Evolutionary conservation across 2,113 vertebrate species (phyloP).

Genomic region (Scatophagus argus): DNA sequence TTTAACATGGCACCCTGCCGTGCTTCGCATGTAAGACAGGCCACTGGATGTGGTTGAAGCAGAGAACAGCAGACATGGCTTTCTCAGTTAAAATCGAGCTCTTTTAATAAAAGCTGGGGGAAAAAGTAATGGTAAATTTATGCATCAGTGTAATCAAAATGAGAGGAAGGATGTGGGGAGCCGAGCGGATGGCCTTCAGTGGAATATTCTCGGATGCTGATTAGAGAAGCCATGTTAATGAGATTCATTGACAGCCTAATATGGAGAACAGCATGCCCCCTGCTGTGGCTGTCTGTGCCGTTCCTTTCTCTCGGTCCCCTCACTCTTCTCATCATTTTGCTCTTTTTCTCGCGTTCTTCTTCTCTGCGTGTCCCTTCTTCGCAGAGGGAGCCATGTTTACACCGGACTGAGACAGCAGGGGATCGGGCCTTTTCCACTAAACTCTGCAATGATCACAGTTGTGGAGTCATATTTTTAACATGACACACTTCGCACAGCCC

Average conservation of each 20-base stretch:
- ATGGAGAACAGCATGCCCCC: slow-evolving; percentile 68
- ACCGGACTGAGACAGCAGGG: slow-evolving; percentile 33
- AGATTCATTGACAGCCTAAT: slow-evolving; percentile 80
- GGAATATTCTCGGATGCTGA: slow-evolving; percentile 78
- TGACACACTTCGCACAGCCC: slow-evolving; percentile 4
- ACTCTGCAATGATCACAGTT: slow-evolving; percentile 35
- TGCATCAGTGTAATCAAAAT: slow-evolving; percentile 68
- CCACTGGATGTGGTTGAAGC: slow-evolving; percentile 32
- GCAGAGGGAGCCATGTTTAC: slow-evolving; percentile 51
- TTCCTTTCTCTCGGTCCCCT: slow-evolving; percentile 23
- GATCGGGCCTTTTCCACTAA: slow-evolving; percentile 33
- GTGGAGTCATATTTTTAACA: slow-evolving; percentile 41
- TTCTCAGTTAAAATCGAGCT: slow-evolving; percentile 52
- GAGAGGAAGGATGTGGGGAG: slow-evolving; percentile 59
- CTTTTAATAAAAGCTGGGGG: slow-evolving; percentile 12
- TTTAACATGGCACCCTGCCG: slow-evolving; percentile 55
- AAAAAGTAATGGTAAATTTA: slow-evolving; percentile 56
- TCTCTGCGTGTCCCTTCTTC: slow-evolving; percentile 27
- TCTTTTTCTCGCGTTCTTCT: slow-evolving; percentile 37
- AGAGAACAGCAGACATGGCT: slow-evolving; percentile 27
- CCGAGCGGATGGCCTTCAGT: slow-evolving; percentile 69
- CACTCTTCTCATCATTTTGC: slow-evolving; percentile 34
- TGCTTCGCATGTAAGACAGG: slow-evolving; percentile 25
- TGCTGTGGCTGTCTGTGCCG: slow-evolving; percentile 69
- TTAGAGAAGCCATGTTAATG: slow-evolving; percentile 80